Evolutionary conservation across 2,113 vertebrate species (phyloP).

Genomic region (Chaetodon auriga): DNA sequence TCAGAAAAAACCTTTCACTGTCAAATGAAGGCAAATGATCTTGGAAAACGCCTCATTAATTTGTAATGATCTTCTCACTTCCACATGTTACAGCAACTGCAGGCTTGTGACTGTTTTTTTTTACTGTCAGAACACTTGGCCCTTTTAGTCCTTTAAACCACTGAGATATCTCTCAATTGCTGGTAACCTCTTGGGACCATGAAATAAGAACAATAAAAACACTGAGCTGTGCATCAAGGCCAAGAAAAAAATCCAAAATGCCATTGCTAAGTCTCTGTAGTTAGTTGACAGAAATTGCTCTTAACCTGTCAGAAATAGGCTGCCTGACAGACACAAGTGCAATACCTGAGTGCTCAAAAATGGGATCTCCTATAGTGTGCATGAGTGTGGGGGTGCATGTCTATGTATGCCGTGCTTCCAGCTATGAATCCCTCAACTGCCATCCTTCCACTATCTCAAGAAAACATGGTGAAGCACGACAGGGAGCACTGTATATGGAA

Average conservation of each 20-base stretch:
- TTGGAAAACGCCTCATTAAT: neutral
- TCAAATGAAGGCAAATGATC: slow-evolving; percentile 8
- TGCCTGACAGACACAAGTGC: slow-evolving; percentile 19
- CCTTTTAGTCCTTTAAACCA: slow-evolving; percentile 15
- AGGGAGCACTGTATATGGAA: neutral
- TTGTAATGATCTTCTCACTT: slow-evolving; percentile 5
- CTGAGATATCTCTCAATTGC: slow-evolving; percentile 28
- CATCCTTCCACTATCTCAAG: neutral
- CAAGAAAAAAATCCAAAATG: slow-evolving; percentile 42
- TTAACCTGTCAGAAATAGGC: slow-evolving; percentile 50
- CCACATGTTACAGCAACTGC: neutral
- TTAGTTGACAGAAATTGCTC: slow-evolving; percentile 42
- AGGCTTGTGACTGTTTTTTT: neutral
- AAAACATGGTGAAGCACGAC: neutral
- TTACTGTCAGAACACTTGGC: neutral
- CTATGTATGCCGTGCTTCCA: slow-evolving; percentile 20
- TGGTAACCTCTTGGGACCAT: slow-evolving; percentile 20
- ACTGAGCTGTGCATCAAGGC: slow-evolving; percentile 38
- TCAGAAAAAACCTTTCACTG: neutral
- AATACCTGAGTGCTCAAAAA: slow-evolving; percentile 6
- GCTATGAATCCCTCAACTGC: neutral
- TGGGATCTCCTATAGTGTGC: neutral
- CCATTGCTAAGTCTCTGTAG: slow-evolving; percentile 17
- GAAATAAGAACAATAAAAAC: slow-evolving; percentile 37
- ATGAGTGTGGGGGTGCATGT: neutral